These are phyloP conservation scores for Enchytraeus crypticus DNA, from an alignment of 2,888 invertebrate species.

Conservation along the genomic window DNA sequence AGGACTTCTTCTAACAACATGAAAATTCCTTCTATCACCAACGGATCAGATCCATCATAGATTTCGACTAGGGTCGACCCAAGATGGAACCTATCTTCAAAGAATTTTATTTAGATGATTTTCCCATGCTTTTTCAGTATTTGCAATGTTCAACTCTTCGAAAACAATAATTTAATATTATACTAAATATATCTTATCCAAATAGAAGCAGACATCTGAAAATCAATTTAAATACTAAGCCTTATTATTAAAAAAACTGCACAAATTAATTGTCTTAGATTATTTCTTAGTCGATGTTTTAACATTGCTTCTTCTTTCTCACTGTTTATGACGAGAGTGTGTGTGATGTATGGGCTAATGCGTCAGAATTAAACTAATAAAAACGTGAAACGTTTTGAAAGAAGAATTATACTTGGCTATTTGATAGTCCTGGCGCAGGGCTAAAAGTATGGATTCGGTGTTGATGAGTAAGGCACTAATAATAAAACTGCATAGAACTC, in stretches of 20 bases:
- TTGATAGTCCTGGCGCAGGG: slow-evolving; percentile 24
- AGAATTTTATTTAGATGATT: neutral
- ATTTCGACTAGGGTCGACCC: no score
- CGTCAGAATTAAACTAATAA: neutral
- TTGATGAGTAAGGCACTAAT: slow-evolving; percentile 26
- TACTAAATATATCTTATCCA: no score
- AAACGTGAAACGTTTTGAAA: neutral
- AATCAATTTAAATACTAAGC: neutral
- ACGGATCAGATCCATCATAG: no score
- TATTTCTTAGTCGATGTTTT: no score
- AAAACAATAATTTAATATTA: neutral
- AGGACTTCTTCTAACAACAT: no score
- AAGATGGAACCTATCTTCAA: neutral
- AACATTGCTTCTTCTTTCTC: no score
- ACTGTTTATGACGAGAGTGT: no score
- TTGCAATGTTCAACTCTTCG: neutral
- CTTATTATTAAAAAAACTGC: no score
- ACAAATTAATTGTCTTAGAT: no score
- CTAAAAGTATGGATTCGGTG: slow-evolving; percentile 24
- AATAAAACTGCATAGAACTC: slow-evolving; percentile 20
- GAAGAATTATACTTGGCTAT: slow-evolving; percentile 17
- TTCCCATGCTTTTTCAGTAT: neutral
- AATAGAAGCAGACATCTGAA: neutral
- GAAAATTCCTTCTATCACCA: no score
- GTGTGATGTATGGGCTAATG: no score